A percentile compares a stretch with the other conserved stretches of the same genome.
These are phyloP conservation scores for Willowsia nigromaculata DNA, from an alignment of 2,888 invertebrate species.

Conservation along the genomic window DNA sequence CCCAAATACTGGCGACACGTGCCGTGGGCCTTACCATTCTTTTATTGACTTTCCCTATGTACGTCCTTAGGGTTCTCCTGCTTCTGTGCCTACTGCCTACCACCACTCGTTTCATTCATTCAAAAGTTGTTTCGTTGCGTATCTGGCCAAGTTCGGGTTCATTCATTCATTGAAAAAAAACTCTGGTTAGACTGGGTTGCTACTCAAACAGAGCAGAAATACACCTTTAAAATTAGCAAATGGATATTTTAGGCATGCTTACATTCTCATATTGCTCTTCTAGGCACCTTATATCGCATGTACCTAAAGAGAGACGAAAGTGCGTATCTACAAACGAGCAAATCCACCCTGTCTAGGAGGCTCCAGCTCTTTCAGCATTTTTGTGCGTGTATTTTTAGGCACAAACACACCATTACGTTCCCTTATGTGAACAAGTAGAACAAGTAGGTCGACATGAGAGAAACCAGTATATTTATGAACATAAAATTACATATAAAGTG, in stretches of 20 bases:
- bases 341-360: slow-evolving; percentile 21
- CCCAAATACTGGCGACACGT: slow-evolving; percentile 60
- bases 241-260: neutral
- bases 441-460: slow-evolving; percentile 61
- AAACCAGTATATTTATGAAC: neutral
- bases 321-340: neutral
- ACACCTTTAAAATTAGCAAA: neutral
- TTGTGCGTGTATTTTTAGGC: slow-evolving; percentile 42
- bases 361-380: neutral
- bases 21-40: slow-evolving; percentile 71
- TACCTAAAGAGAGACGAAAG: neutral
- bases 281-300: neutral
- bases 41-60: slow-evolving; percentile 69
- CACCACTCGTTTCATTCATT: slow-evolving; percentile 58
- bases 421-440: slow-evolving; percentile 65
- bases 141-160: slow-evolving; percentile 43
- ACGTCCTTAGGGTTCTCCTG: slow-evolving; percentile 58
- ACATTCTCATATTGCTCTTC: neutral
- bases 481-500: neutral
- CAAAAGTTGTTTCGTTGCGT: slow-evolving; percentile 22
- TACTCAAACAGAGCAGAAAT: neutral
- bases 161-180: slow-evolving; percentile 58
- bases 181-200: neutral
- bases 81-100: slow-evolving; percentile 35
- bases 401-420: slow-evolving; percentile 50